Evolutionary conservation across 2,797 vertebrate species (phyloP).

Genomic region (Megaceryle alcyon): DNA sequence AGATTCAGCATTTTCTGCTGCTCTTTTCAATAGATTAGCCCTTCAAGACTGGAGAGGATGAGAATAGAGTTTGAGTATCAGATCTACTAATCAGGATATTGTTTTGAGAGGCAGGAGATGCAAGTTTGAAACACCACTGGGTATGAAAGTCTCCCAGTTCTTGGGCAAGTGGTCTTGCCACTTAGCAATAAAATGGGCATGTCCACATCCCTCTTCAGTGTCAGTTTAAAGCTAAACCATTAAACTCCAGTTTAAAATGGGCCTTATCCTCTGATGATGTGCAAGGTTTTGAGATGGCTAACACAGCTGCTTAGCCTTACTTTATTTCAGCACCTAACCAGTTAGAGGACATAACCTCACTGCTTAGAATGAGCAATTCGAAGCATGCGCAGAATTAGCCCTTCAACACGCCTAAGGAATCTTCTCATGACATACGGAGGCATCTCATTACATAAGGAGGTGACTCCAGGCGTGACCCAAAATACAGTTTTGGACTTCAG

Average conservation of each 20-base stretch:
- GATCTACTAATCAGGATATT: not conserved
- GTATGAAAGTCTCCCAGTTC: not conserved
- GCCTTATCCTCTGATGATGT: not conserved
- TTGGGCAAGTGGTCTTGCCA: not conserved
- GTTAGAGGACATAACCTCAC: not conserved
- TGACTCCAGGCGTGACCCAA: not conserved
- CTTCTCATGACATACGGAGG: not conserved
- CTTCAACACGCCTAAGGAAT: not conserved
- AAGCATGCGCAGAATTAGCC: not conserved
- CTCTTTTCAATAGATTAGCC: not conserved
- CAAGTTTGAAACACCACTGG: not conserved
- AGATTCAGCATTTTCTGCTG: not conserved
- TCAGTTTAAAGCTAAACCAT: not conserved
- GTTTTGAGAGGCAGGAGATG: not conserved
- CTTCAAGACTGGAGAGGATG: not conserved
- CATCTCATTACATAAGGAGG: not conserved
- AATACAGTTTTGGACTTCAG: not conserved
- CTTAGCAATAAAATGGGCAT: not conserved
- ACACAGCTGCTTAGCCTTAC: not conserved
- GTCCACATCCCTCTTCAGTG: not conserved
- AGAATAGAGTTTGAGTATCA: not conserved
- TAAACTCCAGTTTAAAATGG: not conserved
- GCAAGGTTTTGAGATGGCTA: not conserved
- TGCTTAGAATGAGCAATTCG: not conserved
- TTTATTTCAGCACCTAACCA: not conserved